Base-by-base conservation (phyloP, 2,888 invertebrate genomes). In the Lasioglossum villosulum region DNA sequence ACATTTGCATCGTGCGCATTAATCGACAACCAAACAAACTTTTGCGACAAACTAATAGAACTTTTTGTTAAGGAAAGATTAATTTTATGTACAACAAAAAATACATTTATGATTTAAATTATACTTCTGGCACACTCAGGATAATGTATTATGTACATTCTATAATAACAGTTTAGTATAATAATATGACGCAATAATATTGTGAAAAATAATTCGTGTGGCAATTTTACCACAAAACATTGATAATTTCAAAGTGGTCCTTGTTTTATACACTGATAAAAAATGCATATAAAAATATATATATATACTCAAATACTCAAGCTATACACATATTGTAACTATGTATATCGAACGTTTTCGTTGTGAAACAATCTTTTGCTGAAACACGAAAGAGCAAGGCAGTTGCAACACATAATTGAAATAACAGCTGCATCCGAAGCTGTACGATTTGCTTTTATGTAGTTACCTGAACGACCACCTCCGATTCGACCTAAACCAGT, bases 401-500 rank as follows among this genome's bases (percentile, higher is more conserved):
- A 72, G n/a, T 72, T 72, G 8, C 39, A 66, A 19, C 5, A 19
- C 63, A 16, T 63, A 76, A 45, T 52, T 42, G 39, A 56, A 75
- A n/a, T 27, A 79, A 73, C 27, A 48, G 39, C 79, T 73, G 34
- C 56, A 16, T 73, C n/a, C 16, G 66, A 63, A 82, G 63, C n/a
- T 56, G 66, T 39, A 52, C 59, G 59, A 71, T 66, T 81, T 34
- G n/a, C 42, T 37, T 66, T 2, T 52, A 52, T 23, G 23, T 52
- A 34, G 56, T 66, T 82, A 72, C 72, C 66, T 23, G 71, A 48
- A 78, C 30, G 30, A 48, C 59, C 72, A 48, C 73, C 34, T 56
- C 27, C 23, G 45, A 78, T 71, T 71, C n/a, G 39, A 80, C 19
- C 48, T 19, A 39, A 42, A n/a, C 34, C 80, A 80, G 73, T 74